These are phyloP conservation scores for Pseudopipra pipra DNA, from an alignment of 2,113 vertebrate genomes.

Conservation along the genomic window DNA sequence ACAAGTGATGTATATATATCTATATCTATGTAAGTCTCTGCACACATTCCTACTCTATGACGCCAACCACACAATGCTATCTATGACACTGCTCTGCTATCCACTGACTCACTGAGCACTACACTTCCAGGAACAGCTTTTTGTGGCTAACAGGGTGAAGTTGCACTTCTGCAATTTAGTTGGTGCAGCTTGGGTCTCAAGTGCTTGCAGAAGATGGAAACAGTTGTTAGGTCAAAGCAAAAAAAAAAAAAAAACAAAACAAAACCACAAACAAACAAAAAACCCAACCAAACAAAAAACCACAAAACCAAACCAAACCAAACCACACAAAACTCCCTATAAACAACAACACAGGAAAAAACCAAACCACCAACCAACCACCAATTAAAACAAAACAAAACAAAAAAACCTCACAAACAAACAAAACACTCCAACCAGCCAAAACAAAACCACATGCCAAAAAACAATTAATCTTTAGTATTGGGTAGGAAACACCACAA, in stretches of 20 bases:
- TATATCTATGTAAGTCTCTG: background rate
- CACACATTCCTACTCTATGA: background rate
- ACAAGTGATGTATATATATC: fast-evolving
- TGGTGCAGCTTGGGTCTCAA: background rate
- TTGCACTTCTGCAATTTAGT: fast-evolving
- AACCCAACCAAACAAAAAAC: background rate
- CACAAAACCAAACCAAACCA: background rate
- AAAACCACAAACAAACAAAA: background rate
- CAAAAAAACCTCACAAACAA: background rate
- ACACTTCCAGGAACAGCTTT: background rate
- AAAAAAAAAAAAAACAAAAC: background rate
- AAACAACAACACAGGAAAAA: background rate
- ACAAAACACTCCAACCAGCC: background rate
- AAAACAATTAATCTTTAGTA: background rate
- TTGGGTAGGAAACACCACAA: background rate
- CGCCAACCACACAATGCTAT: background rate
- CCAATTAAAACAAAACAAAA: background rate
- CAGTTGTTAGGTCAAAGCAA: background rate
- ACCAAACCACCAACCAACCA: background rate
- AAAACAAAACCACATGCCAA: background rate
- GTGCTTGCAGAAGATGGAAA: background rate
- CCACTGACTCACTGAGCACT: background rate
- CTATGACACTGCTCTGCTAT: background rate
- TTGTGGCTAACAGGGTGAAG: background rate
- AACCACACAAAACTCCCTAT: background rate